phyloP scores from a whole-genome alignment of 2,113 vertebrate species.

The Prochilodus magdalenae region DNA sequence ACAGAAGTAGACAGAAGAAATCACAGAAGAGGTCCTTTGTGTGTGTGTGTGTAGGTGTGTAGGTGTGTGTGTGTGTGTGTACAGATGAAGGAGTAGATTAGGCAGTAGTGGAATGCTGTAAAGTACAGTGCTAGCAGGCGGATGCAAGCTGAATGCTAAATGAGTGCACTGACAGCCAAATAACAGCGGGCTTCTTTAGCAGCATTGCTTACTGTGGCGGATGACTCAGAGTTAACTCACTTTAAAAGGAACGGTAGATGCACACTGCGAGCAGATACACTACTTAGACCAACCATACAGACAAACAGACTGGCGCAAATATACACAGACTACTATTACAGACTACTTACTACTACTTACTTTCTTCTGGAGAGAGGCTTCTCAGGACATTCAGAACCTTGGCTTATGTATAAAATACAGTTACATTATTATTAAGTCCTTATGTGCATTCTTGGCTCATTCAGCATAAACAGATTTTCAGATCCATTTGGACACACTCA shows the following conservation, averaged over 20 bases:
- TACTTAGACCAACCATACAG: neutral
- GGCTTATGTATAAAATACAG: too few species aligned
- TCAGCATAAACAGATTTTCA: too few species aligned
- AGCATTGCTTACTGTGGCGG: neutral
- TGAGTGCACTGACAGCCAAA: neutral
- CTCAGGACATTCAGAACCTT: too few species aligned
- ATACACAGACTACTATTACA: neutral
- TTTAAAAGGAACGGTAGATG: conserved; percentile 5
- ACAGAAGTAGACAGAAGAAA: too few species aligned
- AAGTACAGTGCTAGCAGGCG: conserved; percentile 3
- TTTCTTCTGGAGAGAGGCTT: too few species aligned
- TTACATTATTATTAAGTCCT: too few species aligned
- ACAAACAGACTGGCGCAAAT: conserved; percentile 9
- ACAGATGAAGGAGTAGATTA: neutral
- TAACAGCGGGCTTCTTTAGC: neutral
- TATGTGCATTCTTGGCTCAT: too few species aligned
- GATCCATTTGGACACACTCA: too few species aligned
- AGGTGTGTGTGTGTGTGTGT: conserved; percentile 4
- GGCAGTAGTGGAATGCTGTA: neutral
- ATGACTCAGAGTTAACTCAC: conserved; percentile 13
- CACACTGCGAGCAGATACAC: neutral
- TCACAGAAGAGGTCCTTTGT: too few species aligned
- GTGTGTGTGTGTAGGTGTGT: neutral
- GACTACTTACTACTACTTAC: too few species aligned
- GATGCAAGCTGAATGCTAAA: conserved; percentile 17